Base-by-base conservation (phyloP, 2,797 vertebrate genomes). In the Microctenopoma steveboyesi region DNA sequence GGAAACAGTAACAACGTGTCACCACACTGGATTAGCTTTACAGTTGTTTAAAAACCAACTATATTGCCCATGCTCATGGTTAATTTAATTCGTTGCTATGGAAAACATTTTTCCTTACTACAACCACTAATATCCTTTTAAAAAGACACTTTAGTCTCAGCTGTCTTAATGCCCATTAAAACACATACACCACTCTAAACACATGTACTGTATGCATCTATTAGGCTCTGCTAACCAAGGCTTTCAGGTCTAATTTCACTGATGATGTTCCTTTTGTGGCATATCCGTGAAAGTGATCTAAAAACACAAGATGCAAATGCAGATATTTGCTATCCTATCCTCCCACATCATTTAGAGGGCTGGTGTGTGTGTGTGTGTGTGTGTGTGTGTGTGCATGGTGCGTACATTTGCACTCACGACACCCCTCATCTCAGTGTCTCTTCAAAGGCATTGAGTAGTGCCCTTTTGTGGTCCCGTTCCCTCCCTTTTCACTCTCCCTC, bases 381-480 rank as follows among this genome's bases (percentile, higher is more conserved):
- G 55, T 62, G 70, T 69, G 64, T 39, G 37, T 69, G 65, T 69
- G 49, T 74, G 80, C 56, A 80, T 84, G 74, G 83, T 87, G 79
- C 57, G 54, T 84, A 78, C 83, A 68, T 78, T 83, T 83, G 79
- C 6, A 69, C 82, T 87, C 88, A 83, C 82, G 78, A 85, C 85
- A 67, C 82, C 76, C 84, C 87, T 92, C 86, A 86, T 90, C 89
- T 93, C 85, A 47, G 81, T 76, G 74, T 60, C 83, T 90, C 91
- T 94, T 94, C 93, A 94, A 94, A 94, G 92, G 88, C 85, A 83
- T 90, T 78, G 88, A 94, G 93, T 93, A 90, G 85, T 84, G 81
- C 80, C 84, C 88, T 88, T 45, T 89, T 88, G 81, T 88, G 81
- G 70, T 74, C 86, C 70, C 64, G 55, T 87, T 84, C 85, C 87